Percentiles rank a stretch among this genome's conserved stretches.
phyloP scores from a whole-genome alignment of 2,888 invertebrate genomes.

The Sphaerophoria taeniata region DNA sequence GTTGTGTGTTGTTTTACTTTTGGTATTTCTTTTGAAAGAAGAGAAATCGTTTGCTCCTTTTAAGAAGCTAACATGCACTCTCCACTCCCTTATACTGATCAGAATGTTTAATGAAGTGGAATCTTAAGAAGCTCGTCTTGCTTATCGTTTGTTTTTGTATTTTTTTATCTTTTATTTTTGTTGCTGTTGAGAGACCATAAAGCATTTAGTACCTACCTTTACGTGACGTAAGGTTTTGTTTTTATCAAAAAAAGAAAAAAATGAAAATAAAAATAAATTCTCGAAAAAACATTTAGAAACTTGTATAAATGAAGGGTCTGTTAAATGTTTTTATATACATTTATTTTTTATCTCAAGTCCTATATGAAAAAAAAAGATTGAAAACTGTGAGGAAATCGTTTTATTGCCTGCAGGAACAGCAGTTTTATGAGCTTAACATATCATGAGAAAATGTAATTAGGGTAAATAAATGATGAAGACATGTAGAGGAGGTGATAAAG shows the following conservation, averaged over 20 bases:
- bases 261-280: background rate
- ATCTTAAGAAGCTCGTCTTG: conserved; percentile 6
- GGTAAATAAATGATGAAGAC: conserved; percentile 32
- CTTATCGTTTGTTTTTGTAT: conserved; percentile 20
- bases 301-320: conserved; percentile 12
- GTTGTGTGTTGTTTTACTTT: background rate
- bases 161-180: conserved; percentile 1
- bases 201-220: conserved; percentile 63
- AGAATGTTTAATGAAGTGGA: conserved; percentile 69
- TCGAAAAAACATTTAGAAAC: no score
- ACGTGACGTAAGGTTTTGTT: conserved; percentile 47
- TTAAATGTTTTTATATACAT: conserved; percentile 16
- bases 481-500: background rate
- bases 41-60: background rate
- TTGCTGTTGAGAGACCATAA: conserved; percentile 47
- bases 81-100: conserved; percentile 45
- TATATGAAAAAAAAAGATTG: conserved; percentile 31
- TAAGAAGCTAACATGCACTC: conserved; percentile 11
- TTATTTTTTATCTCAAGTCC: background rate
- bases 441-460: conserved; percentile 47
- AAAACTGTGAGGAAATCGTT: conserved; percentile 40
- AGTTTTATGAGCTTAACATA: conserved; percentile 27
- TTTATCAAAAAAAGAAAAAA: background rate
- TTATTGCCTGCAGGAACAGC: conserved; percentile 17
- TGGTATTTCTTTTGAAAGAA: background rate